A percentile compares a stretch with the other conserved stretches of the same genome.
phyloP scores from a whole-genome alignment of 2,113 vertebrate genomes.

The Notarius quadriscutis region DNA sequence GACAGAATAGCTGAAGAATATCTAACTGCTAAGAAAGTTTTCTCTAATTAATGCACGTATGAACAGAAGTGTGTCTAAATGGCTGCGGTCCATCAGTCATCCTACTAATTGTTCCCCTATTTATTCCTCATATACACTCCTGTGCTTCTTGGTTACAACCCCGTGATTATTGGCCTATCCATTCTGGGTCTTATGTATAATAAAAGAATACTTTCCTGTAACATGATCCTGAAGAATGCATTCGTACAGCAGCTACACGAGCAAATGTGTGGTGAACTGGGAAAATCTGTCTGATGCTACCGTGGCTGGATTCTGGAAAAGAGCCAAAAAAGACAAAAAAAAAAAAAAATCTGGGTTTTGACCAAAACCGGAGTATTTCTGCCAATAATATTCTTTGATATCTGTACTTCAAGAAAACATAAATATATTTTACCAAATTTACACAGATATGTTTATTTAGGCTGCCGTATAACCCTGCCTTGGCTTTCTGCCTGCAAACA shows the following conservation, averaged over 20 bases:
- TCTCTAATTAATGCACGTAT: slow-evolving; percentile 24
- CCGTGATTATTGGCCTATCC: slow-evolving; percentile 13
- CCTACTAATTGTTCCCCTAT: slow-evolving; percentile 33
- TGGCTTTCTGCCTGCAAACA: background rate
- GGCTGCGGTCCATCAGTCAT: slow-evolving; percentile 30
- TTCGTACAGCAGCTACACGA: background rate
- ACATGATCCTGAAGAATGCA: background rate
- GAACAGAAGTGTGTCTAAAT: slow-evolving; percentile 22
- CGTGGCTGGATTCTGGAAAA: background rate
- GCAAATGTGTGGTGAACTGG: background rate
- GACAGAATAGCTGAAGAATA: background rate
- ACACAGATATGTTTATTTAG: background rate
- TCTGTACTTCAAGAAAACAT: background rate
- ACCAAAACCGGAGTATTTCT: background rate
- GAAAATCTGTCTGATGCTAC: background rate
- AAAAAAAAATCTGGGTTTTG: background rate
- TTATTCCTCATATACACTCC: slow-evolving; percentile 39
- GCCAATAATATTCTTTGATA: background rate
- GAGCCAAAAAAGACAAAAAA: background rate
- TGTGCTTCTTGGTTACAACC: slow-evolving; percentile 26
- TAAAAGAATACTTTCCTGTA: slow-evolving; percentile 2
- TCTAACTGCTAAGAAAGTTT: slow-evolving; percentile 12
- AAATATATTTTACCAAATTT: background rate
- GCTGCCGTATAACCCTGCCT: background rate
- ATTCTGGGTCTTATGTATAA: slow-evolving; percentile 18